Evolutionary conservation across 1,140 invertebrate species (phyloP).

Genomic region (Cotesia chilonis): DNA sequence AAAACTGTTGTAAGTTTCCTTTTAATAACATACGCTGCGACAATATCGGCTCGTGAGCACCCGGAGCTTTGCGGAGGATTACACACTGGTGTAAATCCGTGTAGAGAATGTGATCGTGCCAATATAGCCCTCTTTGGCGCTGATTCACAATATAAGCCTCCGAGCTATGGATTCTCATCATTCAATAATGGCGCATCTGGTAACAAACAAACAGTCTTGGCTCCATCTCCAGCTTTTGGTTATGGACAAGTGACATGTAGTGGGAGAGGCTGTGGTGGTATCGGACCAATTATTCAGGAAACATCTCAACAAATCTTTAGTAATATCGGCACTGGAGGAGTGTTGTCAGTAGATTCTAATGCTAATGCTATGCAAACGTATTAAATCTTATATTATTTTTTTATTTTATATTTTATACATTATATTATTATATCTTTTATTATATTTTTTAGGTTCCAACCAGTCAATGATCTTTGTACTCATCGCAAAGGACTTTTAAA

Average conservation of each 20-base stretch:
- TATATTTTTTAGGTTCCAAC: not conserved
- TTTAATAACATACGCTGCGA: not conserved
- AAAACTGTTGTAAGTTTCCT: not conserved
- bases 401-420: not conserved
- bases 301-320: not conserved
- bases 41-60: not conserved
- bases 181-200: too few species aligned
- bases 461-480: slow-evolving; percentile 15
- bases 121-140: not conserved
- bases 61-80: not conserved
- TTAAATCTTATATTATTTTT: not conserved
- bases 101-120: not conserved
- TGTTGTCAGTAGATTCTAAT: not conserved
- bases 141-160: not conserved
- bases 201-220: too few species aligned
- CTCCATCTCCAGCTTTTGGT: too few species aligned
- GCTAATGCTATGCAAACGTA: not conserved
- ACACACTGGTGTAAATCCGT: not conserved
- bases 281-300: not conserved
- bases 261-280: not conserved
- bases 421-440: not conserved
- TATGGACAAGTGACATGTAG: too few species aligned
- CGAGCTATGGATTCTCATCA: not conserved
- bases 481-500: not conserved
- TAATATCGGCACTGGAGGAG: not conserved